Evolutionary conservation across 2,797 vertebrate genomes (phyloP), one percentile per base, ranked within the genome.

Genomic region (Microctenopoma steveboyesi): DNA sequence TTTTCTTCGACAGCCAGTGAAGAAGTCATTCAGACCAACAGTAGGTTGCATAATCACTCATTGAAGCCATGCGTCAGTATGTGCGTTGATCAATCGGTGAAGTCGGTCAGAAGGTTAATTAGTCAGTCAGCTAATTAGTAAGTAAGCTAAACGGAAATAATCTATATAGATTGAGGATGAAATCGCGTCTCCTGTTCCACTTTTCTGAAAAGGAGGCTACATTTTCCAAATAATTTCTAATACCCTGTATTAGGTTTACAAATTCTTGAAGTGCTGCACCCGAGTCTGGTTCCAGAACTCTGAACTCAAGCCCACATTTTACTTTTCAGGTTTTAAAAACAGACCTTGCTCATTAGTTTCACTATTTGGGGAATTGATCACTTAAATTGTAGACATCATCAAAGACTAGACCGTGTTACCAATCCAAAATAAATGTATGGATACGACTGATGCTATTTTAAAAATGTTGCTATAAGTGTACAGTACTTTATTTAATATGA

Each of bases 71-170:
- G 66, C 64, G 47, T 72, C 58, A 28, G 53, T 40, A 51, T 18
- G 43, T 81, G 69, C 69, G 67, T 35, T 69, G 51, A 84, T 85
- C 76, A 74, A 75, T 80, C 74, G 75, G 49, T 18, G 25, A 43
- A 76, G 60, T 69, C 40, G 52, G 48, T 74, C 42, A 45, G 42
- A 7, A 16, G 42, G 42, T 42, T 16, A 68, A 79, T 74, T 59
- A 61, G 11, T 30, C 62, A 75, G 27, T 66, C 55, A 42, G 40
- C 40, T 42, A 42, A 42, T 15, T 72, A 82, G 58, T 45, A 50
- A 56, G 53, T 81, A 25, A 68, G 76, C 56, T 39, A 46, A 72
- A 70, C 53, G 58, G 46, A 82, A 76, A 73, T 54, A 40, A 71
- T 42, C 59, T 39, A 61, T 67, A 18, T 18, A 53, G 58, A 76